Evolutionary conservation across 2,888 invertebrate genomes (phyloP).

Genomic region (Ophioninae sp.): DNA sequence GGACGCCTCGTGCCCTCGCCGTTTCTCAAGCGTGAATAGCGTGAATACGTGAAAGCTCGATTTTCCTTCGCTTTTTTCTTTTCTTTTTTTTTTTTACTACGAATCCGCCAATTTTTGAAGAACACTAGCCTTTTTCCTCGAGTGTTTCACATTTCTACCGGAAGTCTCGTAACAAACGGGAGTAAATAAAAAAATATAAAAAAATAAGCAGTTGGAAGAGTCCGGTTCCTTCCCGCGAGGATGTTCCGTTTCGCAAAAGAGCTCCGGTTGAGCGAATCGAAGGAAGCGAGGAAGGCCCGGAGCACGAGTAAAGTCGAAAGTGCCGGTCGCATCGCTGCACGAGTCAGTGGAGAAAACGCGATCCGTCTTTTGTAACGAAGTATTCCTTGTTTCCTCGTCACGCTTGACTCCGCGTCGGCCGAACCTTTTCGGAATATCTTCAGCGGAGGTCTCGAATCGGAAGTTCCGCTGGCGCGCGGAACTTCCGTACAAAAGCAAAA

Average conservation of each 20-base stretch:
- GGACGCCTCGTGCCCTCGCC: not conserved
- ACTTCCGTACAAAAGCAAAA: conserved; percentile 3
- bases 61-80: not conserved
- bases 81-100: not conserved
- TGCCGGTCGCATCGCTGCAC: too few species aligned
- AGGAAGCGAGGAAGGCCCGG: too few species aligned
- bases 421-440: not conserved
- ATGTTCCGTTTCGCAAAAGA: too few species aligned
- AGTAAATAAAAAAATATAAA: not conserved
- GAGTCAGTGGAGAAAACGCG: not conserved
- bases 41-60: not conserved
- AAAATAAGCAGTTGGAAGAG: not conserved
- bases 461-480: not conserved
- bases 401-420: not conserved
- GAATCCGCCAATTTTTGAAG: not conserved
- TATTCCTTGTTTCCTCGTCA: not conserved
- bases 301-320: too few species aligned
- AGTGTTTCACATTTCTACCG: not conserved
- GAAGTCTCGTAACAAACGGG: not conserved
- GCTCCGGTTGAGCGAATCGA: too few species aligned
- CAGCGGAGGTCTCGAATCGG: not conserved
- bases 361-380: not conserved
- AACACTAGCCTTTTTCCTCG: not conserved
- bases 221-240: too few species aligned
- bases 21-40: not conserved